Evolutionary conservation across 2,113 vertebrate species (phyloP).

Genomic region (Oreochromis niloticus): DNA sequence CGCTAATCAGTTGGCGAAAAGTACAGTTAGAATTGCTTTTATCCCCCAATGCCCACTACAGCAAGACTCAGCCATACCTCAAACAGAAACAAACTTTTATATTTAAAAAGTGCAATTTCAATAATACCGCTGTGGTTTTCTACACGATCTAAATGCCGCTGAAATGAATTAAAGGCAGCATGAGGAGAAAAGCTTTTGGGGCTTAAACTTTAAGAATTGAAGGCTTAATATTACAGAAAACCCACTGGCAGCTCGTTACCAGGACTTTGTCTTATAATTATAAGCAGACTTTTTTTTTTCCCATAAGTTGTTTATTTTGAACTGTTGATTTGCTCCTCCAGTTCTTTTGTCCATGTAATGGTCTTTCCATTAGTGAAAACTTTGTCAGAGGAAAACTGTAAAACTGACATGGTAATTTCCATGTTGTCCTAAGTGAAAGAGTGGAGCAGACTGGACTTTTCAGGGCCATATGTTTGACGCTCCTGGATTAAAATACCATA

Average conservation of each 20-base stretch:
- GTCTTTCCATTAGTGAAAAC: background rate
- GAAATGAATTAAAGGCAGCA: background rate
- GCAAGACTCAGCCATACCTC: background rate
- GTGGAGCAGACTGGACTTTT: background rate
- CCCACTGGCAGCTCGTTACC: background rate
- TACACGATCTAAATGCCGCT: background rate
- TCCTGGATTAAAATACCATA: background rate
- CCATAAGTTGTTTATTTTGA: background rate
- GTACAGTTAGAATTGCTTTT: background rate
- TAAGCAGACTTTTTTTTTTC: background rate
- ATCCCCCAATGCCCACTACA: background rate
- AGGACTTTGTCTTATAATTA: background rate
- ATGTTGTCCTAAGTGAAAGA: background rate
- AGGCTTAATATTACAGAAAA: background rate
- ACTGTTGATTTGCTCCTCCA: background rate
- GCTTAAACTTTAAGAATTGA: background rate
- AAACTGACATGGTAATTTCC: background rate
- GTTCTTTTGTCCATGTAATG: background rate
- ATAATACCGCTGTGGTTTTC: background rate
- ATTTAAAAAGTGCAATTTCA: background rate
- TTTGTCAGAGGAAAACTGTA: background rate
- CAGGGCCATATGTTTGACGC: background rate
- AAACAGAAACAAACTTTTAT: background rate
- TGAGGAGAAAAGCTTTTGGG: background rate
- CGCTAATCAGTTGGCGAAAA: background rate